A percentile compares a stretch with the other conserved stretches of the same genome.
These are phyloP conservation scores for Teleogryllus occipitalis DNA, from an alignment of 1,140 invertebrate genomes.

Conservation along the genomic window DNA sequence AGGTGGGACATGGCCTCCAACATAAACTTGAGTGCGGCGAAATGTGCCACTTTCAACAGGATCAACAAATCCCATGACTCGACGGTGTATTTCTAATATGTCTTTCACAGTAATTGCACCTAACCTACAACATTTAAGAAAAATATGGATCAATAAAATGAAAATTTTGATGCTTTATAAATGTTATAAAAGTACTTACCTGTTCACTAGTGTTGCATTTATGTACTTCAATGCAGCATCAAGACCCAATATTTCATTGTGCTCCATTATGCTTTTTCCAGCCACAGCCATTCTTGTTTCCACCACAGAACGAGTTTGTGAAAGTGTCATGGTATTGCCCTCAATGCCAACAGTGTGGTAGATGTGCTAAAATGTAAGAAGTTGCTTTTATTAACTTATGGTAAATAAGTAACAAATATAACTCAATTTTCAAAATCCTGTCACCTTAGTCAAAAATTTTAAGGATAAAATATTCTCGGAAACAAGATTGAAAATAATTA, in stretches of 20 bases:
- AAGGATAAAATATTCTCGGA: background rate
- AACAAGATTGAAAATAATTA: too few species aligned
- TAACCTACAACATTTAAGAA: constrained; percentile 38
- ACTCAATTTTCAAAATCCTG: background rate
- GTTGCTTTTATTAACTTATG: background rate
- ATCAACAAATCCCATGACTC: constrained; percentile 90
- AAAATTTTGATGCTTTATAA: background rate
- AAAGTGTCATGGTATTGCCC: constrained; percentile 93
- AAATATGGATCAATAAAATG: background rate
- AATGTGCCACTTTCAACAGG: constrained; percentile 79
- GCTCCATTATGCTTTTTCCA: constrained; percentile 91
- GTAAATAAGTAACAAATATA: background rate
- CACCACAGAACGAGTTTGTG: constrained; percentile 83
- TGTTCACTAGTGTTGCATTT: constrained; percentile 79
- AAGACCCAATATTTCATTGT: constrained; percentile 91
- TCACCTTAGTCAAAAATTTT: background rate
- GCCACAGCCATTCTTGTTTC: constrained; percentile 88
- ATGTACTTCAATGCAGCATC: constrained; percentile 94
- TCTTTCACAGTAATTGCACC: constrained; percentile 70
- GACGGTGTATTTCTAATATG: constrained; percentile 84
- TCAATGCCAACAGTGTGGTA: constrained; percentile 97
- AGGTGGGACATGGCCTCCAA: constrained; percentile 85
- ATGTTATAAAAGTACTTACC: constrained; percentile 30
- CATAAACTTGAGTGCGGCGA: constrained; percentile 80
- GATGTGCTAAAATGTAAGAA: constrained; percentile 60